A percentile compares a stretch with the other conserved stretches of the same genome.
Evolutionary conservation across 2,113 vertebrate species (phyloP).

Genomic region (Prunella himalayana): DNA sequence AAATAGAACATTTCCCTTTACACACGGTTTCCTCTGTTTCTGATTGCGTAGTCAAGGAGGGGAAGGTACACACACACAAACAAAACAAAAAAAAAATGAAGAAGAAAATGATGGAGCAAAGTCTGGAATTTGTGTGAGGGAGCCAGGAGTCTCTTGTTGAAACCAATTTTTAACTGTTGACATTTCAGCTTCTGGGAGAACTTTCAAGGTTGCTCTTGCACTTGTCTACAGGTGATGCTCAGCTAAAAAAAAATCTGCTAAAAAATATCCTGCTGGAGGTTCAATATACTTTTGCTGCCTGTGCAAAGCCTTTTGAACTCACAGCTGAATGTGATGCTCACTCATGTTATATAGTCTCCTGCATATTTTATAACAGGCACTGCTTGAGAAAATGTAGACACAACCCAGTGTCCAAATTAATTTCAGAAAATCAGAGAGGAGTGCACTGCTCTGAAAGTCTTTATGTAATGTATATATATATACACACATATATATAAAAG

Average conservation of each 20-base stretch:
- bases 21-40: not conserved
- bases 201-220: not conserved
- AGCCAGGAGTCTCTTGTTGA: not conserved
- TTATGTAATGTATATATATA: not conserved
- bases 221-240: not conserved
- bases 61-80: not conserved
- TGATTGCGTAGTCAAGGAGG: not conserved
- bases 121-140: not conserved
- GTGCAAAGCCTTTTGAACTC: not conserved
- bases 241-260: not conserved
- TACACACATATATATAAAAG: not conserved
- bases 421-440: not conserved
- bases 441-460: not conserved
- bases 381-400: not conserved
- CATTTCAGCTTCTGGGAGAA: not conserved
- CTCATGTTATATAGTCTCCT: not conserved
- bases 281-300: not conserved
- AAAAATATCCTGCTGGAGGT: not conserved
- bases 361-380: not conserved
- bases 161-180: not conserved
- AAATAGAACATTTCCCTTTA: not conserved
- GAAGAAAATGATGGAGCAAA: not conserved
- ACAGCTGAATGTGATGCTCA: not conserved
- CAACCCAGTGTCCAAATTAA: not conserved
- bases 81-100: not conserved